A percentile compares a stretch with the other conserved stretches of the same genome.
phyloP scores from a whole-genome alignment of 2,888 invertebrate genomes.

The Latrodectus elegans region DNA sequence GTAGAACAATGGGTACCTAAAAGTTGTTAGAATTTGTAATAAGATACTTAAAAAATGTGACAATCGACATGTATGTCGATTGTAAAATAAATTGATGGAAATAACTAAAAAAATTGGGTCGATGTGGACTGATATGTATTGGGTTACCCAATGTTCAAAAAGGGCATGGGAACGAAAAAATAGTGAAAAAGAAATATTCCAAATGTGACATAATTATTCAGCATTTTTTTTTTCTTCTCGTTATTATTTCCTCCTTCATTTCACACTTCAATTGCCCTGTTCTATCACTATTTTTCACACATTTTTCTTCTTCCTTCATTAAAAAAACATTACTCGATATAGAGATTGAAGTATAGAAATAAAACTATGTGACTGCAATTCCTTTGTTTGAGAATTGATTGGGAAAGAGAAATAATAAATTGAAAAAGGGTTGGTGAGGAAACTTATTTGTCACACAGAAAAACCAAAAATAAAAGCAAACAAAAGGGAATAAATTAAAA shows the following conservation, averaged over 20 bases:
- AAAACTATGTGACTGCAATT: too few relatives aligned
- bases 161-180: constrained; percentile 47
- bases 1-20: constrained; percentile 10
- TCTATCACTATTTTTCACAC: neutral
- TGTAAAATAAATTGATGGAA: neutral
- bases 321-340: neutral
- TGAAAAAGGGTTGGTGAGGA: too few relatives aligned
- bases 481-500: too few relatives aligned
- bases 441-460: too few relatives aligned
- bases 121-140: constrained; percentile 16
- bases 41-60: constrained; percentile 4
- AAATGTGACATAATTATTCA: constrained; percentile 52
- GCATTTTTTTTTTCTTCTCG: neutral
- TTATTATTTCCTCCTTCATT: neutral
- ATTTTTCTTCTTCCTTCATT: neutral
- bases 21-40: constrained; percentile 59
- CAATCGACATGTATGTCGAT: neutral
- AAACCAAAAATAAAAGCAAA: too few relatives aligned
- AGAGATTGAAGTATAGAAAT: too few relatives aligned
- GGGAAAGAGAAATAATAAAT: too few relatives aligned
- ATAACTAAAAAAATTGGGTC: constrained; percentile 49
- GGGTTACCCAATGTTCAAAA: constrained; percentile 45
- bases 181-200: constrained; percentile 30
- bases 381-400: too few relatives aligned
- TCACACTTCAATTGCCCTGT: neutral